These are phyloP conservation scores for Rhodeus uyekii DNA, from an alignment of 2,797 vertebrate species.

Conservation along the genomic window DNA sequence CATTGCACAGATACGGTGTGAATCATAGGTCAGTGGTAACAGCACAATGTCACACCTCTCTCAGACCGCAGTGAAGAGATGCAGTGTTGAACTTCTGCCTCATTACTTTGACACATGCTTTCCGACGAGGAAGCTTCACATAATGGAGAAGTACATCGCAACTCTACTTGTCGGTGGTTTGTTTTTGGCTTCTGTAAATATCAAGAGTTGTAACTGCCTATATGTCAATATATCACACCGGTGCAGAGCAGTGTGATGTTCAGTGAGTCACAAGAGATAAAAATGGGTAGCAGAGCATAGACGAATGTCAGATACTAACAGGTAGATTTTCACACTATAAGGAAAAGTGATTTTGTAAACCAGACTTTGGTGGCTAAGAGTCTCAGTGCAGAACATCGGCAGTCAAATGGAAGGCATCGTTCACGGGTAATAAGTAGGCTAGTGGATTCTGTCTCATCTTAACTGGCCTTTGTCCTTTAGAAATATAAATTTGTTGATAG, in stretches of 20 bases:
- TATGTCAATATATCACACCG: conserved; percentile 23
- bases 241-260: conserved; percentile 30
- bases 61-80: conserved; percentile 60
- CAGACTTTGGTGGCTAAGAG: background rate
- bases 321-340: conserved; percentile 25
- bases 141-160: conserved; percentile 23
- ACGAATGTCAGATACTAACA: conserved; percentile 12
- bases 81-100: conserved; percentile 52
- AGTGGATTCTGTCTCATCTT: background rate
- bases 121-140: conserved; percentile 62
- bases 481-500: background rate
- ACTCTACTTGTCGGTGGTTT: conserved; percentile 9
- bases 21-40: conserved; percentile 68
- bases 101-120: conserved; percentile 64
- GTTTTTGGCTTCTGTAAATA: conserved; percentile 33
- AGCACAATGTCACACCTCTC: conserved; percentile 65
- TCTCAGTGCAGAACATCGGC: background rate
- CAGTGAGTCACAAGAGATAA: conserved; percentile 21
- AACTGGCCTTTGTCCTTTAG: background rate
- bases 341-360: conserved; percentile 7
- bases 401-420: background rate
- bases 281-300: conserved; percentile 25
- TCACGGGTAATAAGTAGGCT: background rate
- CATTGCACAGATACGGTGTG: conserved; percentile 62
- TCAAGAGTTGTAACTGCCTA: conserved; percentile 22